Evolutionary conservation across 37 sponge, comb jelly and placozoan species (phyloP).

Genomic region (Eunapius fragilis): DNA sequence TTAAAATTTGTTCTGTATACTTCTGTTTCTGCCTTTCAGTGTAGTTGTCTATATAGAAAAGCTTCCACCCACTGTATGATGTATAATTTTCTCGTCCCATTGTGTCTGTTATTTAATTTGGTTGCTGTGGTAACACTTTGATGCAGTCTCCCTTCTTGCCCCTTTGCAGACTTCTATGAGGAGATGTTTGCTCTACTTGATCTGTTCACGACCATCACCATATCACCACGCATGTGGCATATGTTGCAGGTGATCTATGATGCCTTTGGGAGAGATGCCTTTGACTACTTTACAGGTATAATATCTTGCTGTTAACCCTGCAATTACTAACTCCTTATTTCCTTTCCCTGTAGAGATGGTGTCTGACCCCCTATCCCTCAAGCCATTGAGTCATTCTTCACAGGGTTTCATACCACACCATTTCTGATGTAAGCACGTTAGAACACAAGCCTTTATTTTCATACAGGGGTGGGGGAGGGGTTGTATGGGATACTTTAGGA

Average conservation of each 20-base stretch:
- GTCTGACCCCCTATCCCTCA: too few relatives aligned
- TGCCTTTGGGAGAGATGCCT: slow-evolving; percentile 82
- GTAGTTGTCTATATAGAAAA: too few relatives aligned
- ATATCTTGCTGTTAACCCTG: too few relatives aligned
- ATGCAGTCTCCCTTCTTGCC: not conserved
- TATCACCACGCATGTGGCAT: slow-evolving; percentile 87
- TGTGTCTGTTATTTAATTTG: not conserved
- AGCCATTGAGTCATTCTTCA: too few relatives aligned
- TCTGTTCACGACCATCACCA: slow-evolving; percentile 62
- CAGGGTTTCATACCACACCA: too few relatives aligned
- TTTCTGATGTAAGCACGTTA: too few relatives aligned
- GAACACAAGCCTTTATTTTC: too few relatives aligned
- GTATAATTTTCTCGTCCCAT: not conserved
- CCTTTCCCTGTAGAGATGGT: slow-evolving; percentile 67
- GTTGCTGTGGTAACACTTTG: not conserved
- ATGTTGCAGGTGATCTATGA: slow-evolving; percentile 76
- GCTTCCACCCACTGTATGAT: too few relatives aligned
- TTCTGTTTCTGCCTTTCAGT: too few relatives aligned
- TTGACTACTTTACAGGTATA: slow-evolving; percentile 86
- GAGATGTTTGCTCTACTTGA: slow-evolving; percentile 74
- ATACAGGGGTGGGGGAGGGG: too few relatives aligned
- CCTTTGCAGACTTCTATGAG: slow-evolving; percentile 89
- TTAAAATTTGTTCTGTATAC: too few relatives aligned
- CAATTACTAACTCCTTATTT: not conserved
- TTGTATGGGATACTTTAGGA: too few relatives aligned